Evolutionary conservation across 2,888 invertebrate species (phyloP), one percentile per base, ranked within the genome.

Genomic region (Dermolepida albohirtum): DNA sequence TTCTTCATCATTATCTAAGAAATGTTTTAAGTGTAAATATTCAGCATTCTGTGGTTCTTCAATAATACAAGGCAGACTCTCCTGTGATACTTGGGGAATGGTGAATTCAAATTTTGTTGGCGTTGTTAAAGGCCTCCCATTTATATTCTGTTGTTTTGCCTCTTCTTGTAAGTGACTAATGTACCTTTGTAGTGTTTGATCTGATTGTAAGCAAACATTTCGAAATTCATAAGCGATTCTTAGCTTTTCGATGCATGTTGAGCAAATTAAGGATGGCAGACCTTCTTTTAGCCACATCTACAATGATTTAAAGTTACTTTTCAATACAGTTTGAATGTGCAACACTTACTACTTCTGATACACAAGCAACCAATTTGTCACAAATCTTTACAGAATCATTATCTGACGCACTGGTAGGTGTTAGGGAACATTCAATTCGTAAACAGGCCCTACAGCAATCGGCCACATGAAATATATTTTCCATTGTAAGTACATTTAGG

Each of bases 371-470:
- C 17, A 82, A 74, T 74, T 82, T 82, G 70, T 80, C 81, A 71
- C 77, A 78, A 69, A 80, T 79, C 71, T 80, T 81, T 52, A 82
- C 76, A 8, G 79, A 76, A 75, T 82, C 82, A 63, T 74, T 75
- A 73, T 82, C 82, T 64, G 74, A 72, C 17, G 76, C 73, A 66
- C 71, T 78, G 64, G 81, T 81, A 27, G 81, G 76, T 57, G 80
- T 81, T 71, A 82, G 72, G 55, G 78, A 74, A 74, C 81, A 80
- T 73, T 80, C 80, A 66, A 81, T 78, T 70, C 79, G 76, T 72
- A 82, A 76, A 73, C 82, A 82, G 11, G 81, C 78, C 70, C 82
- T 72, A 73, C 82, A 82, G 70, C 80, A 82, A 72, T 80, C 79
- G 11, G 79, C 77, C 43, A 81, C 76, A 71, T 80, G 78, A 66